These are phyloP conservation scores for Serripes groenlandicus DNA, from an alignment of 2,888 invertebrate species.

Conservation along the genomic window DNA sequence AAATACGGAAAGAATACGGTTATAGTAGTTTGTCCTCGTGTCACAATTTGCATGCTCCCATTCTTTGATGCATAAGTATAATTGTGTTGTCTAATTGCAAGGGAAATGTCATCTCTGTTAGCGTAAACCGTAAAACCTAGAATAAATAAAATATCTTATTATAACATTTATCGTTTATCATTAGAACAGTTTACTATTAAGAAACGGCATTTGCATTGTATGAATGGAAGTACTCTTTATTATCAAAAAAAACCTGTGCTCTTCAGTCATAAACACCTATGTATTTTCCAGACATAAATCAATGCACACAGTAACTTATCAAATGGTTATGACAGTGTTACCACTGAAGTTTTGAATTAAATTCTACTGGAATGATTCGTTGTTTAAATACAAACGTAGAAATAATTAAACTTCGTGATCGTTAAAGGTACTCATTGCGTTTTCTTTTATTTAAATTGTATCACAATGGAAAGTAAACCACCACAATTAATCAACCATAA, in stretches of 20 bases:
- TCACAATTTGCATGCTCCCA: constrained; percentile 7
- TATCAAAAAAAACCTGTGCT: background rate
- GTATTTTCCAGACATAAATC: too few relatives aligned
- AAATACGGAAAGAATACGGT: background rate
- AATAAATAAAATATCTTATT: too few relatives aligned
- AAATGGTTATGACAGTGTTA: too few relatives aligned
- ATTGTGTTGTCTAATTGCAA: background rate
- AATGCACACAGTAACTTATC: too few relatives aligned
- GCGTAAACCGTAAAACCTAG: constrained; percentile 2
- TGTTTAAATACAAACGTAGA: too few relatives aligned
- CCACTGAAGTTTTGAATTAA: too few relatives aligned
- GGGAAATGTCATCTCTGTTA: background rate
- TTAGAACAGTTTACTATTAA: background rate
- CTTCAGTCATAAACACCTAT: background rate
- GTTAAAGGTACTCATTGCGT: too few relatives aligned
- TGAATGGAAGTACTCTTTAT: background rate
- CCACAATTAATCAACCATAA: background rate
- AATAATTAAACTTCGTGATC: too few relatives aligned
- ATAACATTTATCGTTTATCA: background rate
- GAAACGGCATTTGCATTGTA: background rate
- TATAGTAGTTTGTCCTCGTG: background rate
- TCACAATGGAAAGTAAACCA: too few relatives aligned
- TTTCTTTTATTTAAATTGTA: too few relatives aligned
- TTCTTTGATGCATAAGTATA: background rate
- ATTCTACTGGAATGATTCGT: too few relatives aligned